Percentiles rank a stretch among this genome's conserved stretches.
Conservation (phyloP, 1,140 invertebrate species). For the Neodiprion virginianus region DNA sequence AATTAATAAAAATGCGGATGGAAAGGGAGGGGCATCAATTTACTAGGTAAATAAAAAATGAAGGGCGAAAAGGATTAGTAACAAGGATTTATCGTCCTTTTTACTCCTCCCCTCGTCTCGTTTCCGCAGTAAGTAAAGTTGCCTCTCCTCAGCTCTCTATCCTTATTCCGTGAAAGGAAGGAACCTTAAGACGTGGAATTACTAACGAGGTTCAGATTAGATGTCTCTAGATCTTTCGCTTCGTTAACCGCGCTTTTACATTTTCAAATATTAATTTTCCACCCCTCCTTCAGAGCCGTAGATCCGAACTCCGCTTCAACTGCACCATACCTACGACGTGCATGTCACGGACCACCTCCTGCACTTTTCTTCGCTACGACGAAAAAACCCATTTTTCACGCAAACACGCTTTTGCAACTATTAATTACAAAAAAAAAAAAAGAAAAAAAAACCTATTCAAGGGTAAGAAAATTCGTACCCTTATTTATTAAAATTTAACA, state of each 20-base stretch:
- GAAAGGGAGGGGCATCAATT: neutral
- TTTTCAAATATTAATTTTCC: constrained; percentile 3
- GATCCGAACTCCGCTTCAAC: no score
- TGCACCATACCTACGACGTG: no score
- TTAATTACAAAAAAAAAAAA: no score
- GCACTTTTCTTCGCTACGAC: neutral
- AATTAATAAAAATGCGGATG: neutral
- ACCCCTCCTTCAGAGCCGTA: neutral
- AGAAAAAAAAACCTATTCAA: no score
- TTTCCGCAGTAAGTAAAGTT: neutral
- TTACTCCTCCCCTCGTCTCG: neutral
- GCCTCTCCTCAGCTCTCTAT: neutral
- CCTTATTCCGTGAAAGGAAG: neutral
- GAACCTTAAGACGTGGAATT: neutral
- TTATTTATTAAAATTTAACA: no score
- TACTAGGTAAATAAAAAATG: neutral
- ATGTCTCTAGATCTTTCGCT: neutral
- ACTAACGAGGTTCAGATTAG: neutral
- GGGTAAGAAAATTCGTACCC: no score
- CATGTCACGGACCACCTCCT: neutral
- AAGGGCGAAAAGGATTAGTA: neutral
- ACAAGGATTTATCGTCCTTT: neutral
- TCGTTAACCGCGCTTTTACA: neutral
- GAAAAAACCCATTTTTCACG: neutral
- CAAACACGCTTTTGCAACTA: no score